Conservation (phyloP, 2,113 vertebrate species). For the Mionectes macconnelli region DNA sequence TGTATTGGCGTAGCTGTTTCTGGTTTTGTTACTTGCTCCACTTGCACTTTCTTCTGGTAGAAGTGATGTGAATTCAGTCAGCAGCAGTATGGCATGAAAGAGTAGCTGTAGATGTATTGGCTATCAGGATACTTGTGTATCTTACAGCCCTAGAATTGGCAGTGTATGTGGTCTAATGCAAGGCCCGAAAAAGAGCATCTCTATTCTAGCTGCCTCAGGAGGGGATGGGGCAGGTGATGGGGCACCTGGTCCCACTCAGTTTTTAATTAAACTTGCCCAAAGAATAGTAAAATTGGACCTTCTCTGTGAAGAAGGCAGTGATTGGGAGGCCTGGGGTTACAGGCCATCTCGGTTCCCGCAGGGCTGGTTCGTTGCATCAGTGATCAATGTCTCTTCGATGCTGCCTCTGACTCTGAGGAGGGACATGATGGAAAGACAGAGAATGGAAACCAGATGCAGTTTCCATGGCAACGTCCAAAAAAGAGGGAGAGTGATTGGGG, state of each 20-base stretch:
- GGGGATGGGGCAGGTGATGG: background rate
- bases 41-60: background rate
- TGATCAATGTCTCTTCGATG: constrained; percentile 66
- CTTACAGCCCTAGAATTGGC: background rate
- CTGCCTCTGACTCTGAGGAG: constrained; percentile 62
- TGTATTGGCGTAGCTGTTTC: background rate
- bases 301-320: background rate
- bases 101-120: background rate
- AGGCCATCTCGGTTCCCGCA: constrained; percentile 3
- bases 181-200: background rate
- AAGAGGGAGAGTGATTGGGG: constrained; percentile 37
- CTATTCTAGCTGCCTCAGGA: background rate
- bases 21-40: background rate
- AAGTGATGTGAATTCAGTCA: background rate
- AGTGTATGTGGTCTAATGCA: background rate
- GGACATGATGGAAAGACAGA: constrained; percentile 56
- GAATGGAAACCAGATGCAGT: constrained; percentile 72
- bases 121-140: background rate
- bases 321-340: background rate
- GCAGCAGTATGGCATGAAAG: fast-evolving
- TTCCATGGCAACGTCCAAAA: constrained; percentile 77
- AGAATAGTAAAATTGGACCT: constrained; percentile 11
- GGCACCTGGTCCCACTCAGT: background rate
- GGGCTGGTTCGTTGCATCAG: constrained; percentile 58
- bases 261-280: constrained; percentile 59